Conservation (phyloP, 2,797 vertebrate genomes). For the Pithecia hirsuta region DNA sequence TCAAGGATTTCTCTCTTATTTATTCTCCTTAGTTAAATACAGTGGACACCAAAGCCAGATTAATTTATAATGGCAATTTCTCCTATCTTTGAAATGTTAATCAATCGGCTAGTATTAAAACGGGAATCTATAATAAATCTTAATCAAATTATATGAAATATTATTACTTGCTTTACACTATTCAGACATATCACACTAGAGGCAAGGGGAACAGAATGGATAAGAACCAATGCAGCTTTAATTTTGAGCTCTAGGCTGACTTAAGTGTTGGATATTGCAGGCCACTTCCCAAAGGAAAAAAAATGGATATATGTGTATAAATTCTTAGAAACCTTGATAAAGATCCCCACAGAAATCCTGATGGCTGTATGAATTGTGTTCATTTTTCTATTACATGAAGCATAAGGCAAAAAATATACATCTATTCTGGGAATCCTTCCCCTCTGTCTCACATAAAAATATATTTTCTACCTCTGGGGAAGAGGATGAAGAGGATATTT, state of each 20-base stretch:
- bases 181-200: neutral
- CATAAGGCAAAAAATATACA: neutral
- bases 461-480: neutral
- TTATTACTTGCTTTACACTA: neutral
- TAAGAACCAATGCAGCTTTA: neutral
- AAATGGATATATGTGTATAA: neutral
- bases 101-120: neutral
- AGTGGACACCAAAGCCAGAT: neutral
- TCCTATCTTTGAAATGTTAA: neutral
- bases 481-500: neutral
- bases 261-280: neutral
- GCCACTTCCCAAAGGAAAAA: neutral
- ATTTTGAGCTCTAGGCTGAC: neutral
- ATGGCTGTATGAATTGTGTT: neutral
- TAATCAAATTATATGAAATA: neutral
- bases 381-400: neutral
- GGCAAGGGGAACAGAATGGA: neutral
- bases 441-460: neutral
- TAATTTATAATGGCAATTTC: neutral
- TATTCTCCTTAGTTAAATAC: neutral
- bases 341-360: neutral
- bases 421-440: neutral
- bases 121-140: neutral
- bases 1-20: neutral
- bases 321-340: neutral